A percentile compares a stretch with the other conserved stretches of the same genome.
These are phyloP conservation scores for Burhinus oedicnemus DNA, from an alignment of 2,113 vertebrate genomes.

Conservation along the genomic window DNA sequence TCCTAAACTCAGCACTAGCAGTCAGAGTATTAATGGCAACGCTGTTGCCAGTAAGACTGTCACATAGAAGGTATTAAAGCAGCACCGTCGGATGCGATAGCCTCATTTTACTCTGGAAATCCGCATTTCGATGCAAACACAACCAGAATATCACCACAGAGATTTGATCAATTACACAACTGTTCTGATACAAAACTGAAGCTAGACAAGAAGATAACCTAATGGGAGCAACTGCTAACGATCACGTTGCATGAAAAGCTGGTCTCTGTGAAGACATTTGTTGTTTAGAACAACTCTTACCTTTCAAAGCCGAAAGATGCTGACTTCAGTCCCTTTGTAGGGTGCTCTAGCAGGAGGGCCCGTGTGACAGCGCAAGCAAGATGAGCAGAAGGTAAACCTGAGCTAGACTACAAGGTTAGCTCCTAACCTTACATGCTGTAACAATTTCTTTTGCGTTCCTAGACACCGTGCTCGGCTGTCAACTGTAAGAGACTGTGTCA, in stretches of 20 bases:
- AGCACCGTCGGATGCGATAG: neutral
- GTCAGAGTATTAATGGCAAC: neutral
- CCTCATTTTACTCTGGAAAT: neutral
- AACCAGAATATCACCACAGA: neutral
- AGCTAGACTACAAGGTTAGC: neutral
- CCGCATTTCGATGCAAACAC: neutral
- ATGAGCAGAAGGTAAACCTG: neutral
- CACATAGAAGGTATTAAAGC: neutral
- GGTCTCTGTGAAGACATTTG: neutral
- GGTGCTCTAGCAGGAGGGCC: neutral
- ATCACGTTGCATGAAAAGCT: neutral
- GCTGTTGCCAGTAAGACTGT: neutral
- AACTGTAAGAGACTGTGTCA: neutral
- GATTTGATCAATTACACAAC: neutral
- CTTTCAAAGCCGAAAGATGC: neutral
- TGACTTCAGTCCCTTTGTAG: neutral
- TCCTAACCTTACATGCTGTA: neutral
- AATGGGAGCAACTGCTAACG: rapidly evolving
- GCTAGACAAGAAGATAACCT: neutral
- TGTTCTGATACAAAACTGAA: neutral
- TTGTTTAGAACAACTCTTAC: neutral
- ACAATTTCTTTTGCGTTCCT: neutral
- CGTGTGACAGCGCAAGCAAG: rapidly evolving
- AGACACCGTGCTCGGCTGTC: neutral
- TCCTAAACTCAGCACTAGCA: neutral